These are phyloP conservation scores for Cynocephalus volans DNA, from an alignment of 2,113 vertebrate genomes.

Conservation along the genomic window DNA sequence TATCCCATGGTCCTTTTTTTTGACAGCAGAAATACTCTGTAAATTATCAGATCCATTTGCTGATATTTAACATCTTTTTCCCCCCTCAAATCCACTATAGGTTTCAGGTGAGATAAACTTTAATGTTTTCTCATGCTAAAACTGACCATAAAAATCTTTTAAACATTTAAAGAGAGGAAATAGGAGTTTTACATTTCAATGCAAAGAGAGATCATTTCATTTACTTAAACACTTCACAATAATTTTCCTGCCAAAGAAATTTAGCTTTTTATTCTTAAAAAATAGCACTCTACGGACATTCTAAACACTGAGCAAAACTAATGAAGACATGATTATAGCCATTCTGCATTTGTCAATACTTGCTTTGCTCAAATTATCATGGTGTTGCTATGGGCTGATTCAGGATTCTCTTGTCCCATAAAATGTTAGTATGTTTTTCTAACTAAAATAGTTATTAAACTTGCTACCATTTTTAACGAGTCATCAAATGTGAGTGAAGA, in stretches of 20 bases:
- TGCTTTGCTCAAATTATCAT: not conserved
- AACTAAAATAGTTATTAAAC: conserved; percentile 16
- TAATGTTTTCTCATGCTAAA: conserved; percentile 88
- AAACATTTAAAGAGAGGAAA: conserved; percentile 85
- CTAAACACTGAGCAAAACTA: conserved; percentile 22
- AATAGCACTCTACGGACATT: not conserved
- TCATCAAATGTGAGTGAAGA: not conserved
- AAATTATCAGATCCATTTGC: conserved; percentile 91
- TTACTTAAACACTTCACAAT: conserved; percentile 83
- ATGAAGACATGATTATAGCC: not conserved
- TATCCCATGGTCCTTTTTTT: conserved; percentile 88
- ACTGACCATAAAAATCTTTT: conserved; percentile 87
- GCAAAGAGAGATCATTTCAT: conserved; percentile 78
- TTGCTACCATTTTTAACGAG: not conserved
- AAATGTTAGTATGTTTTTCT: conserved; percentile 12
- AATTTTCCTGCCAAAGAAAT: conserved; percentile 77
- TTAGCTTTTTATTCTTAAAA: conserved; percentile 61
- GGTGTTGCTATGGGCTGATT: not conserved
- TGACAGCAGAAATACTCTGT: conserved; percentile 91
- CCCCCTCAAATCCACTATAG: conserved; percentile 78
- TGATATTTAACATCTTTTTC: conserved; percentile 90
- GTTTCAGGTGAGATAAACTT: conserved; percentile 89
- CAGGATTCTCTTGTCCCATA: conserved; percentile 19
- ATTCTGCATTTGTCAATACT: conserved; percentile 35
- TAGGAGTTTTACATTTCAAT: conserved; percentile 82